These are phyloP conservation scores for Linyphia triangularis DNA, from an alignment of 2,888 invertebrate genomes.

Conservation along the genomic window DNA sequence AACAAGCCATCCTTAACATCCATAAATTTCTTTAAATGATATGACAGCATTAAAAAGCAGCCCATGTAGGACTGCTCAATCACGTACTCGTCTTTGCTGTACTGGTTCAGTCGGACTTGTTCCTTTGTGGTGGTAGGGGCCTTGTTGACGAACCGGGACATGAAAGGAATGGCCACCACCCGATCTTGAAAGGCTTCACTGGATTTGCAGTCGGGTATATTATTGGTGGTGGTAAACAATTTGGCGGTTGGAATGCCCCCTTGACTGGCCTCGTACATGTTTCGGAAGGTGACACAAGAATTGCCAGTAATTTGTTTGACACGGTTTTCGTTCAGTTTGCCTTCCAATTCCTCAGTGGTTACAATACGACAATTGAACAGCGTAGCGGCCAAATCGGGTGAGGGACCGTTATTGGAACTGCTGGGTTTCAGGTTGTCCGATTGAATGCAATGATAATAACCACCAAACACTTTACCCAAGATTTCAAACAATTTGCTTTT, in stretches of 20 bases:
- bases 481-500: conserved; percentile 50
- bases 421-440: not conserved
- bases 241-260: conserved; percentile 23
- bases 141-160: not conserved
- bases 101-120: conserved; percentile 3
- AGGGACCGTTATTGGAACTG: not conserved
- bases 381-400: not conserved
- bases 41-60: not conserved
- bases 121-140: not conserved
- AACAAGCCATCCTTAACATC: not conserved
- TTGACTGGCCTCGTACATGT: conserved; percentile 16
- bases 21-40: not conserved
- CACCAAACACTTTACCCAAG: conserved; percentile 8
- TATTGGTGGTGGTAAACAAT: conserved; percentile 13
- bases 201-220: not conserved
- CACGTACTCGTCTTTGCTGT: conserved; percentile 1
- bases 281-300: not conserved
- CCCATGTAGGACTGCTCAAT: not conserved
- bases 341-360: not conserved
- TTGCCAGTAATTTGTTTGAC: conserved; percentile 44
- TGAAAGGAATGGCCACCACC: not conserved
- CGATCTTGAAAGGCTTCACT: not conserved
- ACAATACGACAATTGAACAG: not conserved
- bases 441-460: conserved; percentile 18
- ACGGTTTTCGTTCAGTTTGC: conserved; percentile 19